These are phyloP conservation scores for Bujurquina vittata DNA, from an alignment of 2,113 vertebrate genomes.

Conservation along the genomic window DNA sequence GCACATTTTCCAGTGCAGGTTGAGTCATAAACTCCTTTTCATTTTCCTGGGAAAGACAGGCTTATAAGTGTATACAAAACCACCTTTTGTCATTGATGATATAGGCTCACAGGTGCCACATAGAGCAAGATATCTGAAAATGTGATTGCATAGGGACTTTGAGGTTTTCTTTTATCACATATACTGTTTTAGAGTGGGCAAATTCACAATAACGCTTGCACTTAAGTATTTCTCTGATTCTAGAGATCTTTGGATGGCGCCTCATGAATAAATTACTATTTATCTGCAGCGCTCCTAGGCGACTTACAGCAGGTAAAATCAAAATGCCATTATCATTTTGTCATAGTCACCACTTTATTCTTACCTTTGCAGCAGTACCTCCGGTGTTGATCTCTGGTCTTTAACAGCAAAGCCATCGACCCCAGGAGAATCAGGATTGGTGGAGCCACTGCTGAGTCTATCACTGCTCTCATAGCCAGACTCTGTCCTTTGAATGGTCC, in stretches of 20 bases:
- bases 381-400: conserved; percentile 77
- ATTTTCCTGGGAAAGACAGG: background rate
- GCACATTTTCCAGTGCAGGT: background rate
- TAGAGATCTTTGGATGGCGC: background rate
- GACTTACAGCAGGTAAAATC: background rate
- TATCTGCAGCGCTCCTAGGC: background rate
- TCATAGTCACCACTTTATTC: background rate
- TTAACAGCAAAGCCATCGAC: conserved; percentile 78
- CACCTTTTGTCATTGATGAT: background rate
- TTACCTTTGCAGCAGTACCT: conserved; percentile 84
- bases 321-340: background rate
- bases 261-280: background rate
- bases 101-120: background rate
- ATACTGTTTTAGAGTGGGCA: background rate
- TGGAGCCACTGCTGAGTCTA: conserved; percentile 90
- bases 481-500: conserved; percentile 94
- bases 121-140: background rate
- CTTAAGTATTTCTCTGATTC: background rate
- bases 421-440: conserved; percentile 88
- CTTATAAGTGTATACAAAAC: background rate
- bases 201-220: background rate
- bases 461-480: conserved; percentile 96
- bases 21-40: background rate
- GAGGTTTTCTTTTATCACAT: background rate
- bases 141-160: background rate